Evolutionary conservation across 1,140 invertebrate species (phyloP).

Genomic region (Pseudachorutes palmiensis): DNA sequence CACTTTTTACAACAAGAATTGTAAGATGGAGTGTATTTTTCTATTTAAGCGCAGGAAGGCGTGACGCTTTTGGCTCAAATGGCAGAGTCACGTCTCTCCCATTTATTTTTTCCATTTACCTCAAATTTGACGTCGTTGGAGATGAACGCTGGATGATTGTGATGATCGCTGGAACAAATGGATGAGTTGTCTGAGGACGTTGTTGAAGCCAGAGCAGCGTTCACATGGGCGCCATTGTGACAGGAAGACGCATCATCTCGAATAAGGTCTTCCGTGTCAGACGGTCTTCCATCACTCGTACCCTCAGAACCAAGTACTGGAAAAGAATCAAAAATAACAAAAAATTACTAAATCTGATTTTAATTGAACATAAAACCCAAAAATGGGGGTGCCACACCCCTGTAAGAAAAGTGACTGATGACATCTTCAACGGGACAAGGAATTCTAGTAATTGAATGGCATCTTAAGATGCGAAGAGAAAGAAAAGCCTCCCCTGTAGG

Average conservation of each 20-base stretch:
- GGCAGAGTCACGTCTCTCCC: background rate
- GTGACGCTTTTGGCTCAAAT: background rate
- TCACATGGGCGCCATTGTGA: constrained; percentile 35
- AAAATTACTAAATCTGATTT: background rate
- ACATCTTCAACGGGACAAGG: too few relatives aligned
- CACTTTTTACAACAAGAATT: too few relatives aligned
- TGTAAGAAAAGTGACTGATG: too few relatives aligned
- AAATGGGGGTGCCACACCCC: background rate
- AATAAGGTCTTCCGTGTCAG: constrained; percentile 52
- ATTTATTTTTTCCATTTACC: constrained; percentile 19
- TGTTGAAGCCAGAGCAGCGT: constrained; percentile 28
- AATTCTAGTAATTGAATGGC: too few relatives aligned
- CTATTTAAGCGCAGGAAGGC: background rate
- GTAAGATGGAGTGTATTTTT: background rate
- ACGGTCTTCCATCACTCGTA: constrained; percentile 48
- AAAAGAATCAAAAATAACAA: constrained; percentile 39
- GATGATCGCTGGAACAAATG: constrained; percentile 18
- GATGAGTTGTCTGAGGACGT: constrained; percentile 18
- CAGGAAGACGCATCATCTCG: constrained; percentile 39
- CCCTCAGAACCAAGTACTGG: constrained; percentile 44
- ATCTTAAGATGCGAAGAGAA: too few relatives aligned
- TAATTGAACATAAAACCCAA: background rate
- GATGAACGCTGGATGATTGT: constrained; percentile 23
- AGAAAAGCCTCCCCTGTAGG: too few relatives aligned
- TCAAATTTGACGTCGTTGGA: constrained; percentile 36